phyloP scores from a whole-genome alignment of 2,888 invertebrate genomes.

The Nomada fabriciana region DNA sequence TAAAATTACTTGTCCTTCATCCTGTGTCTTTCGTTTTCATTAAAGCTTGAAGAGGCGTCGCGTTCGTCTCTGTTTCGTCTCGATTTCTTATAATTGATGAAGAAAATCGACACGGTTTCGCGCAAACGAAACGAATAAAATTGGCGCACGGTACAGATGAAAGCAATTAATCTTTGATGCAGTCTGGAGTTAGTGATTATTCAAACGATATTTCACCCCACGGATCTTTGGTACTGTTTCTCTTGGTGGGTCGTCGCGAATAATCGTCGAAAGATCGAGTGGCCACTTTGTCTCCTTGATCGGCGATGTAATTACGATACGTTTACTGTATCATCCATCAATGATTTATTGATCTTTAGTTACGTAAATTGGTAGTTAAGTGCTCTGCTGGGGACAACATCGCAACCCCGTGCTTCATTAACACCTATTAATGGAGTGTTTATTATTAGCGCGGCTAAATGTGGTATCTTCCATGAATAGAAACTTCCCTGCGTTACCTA shows the following conservation, averaged over 20 bases:
- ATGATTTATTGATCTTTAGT: constrained; percentile 20
- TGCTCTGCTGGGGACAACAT: neutral
- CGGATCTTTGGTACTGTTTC: neutral
- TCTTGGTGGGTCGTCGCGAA: constrained; percentile 4
- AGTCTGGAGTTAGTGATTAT: constrained; percentile 25
- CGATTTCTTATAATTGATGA: constrained; percentile 23
- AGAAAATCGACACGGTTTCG: constrained; percentile 17
- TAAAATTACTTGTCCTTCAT: too few relatives aligned
- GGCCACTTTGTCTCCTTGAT: neutral
- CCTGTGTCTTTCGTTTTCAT: neutral
- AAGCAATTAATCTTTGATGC: constrained; percentile 48
- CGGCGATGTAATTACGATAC: constrained; percentile 18
- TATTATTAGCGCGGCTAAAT: constrained; percentile 16
- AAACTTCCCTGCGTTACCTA: neutral
- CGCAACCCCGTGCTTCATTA: constrained; percentile 4
- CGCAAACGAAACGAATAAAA: constrained; percentile 24
- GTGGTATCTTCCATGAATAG: too few relatives aligned
- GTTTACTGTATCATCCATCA: constrained; percentile 24
- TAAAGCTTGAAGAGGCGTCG: constrained; percentile 9
- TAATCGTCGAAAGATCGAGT: constrained; percentile 31
- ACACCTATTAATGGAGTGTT: constrained; percentile 23
- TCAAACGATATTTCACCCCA: neutral
- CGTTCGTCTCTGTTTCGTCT: constrained; percentile 12
- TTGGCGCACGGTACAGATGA: constrained; percentile 9
- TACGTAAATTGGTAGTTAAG: constrained; percentile 15